Evolutionary conservation across 2,113 vertebrate genomes (phyloP), one percentile per base, ranked within the genome.

Genomic region (Rhabdomys dilectus): DNA sequence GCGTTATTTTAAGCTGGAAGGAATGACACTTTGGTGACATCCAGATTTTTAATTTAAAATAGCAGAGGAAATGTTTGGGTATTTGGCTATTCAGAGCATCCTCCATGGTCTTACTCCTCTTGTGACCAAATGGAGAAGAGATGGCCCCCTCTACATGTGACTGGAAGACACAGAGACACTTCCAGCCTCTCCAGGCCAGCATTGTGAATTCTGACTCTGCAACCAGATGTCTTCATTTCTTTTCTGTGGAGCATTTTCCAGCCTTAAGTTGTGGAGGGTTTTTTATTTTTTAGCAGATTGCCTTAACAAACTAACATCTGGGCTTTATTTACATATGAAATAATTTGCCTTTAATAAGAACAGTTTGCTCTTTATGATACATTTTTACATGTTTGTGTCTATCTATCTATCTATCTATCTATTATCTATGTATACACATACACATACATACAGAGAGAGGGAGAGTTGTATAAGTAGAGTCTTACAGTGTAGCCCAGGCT

Each of bases 11-110:
- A 91, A 96, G 93, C 21, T 64, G 56, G 66, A 75, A 76, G 89
- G 82, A 95, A 82, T 75, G 80, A 84, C 91, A 93, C 76, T 90
- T 68, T 73, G 73, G 89, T 68, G 22, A 64, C 81, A 81, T 92
- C 80, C 45, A 89, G 96, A 58, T 96, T 96, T 94, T 66, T 90
- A 93, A 85, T 68, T 56, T 39, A 82, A 75, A 84, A n/a, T 36
- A 72, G 88, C 81, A 66, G 81, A 91, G 39, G 72, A 87, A 75
- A 89, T 70, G 68, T 62, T 94, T 66, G 42, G 73, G 22, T 60
- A 62, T 66, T 64, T 8, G 12, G 58, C 81, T 88, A 7, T 51
- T 89, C 39, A 29, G 7, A 68, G 87, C 31, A 62, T 22, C 34
- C 64, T 31, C 82, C 60, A n/a, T 42, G 34, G 12, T 1, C 22